These are phyloP conservation scores for Ligdia adustata DNA, from an alignment of 2,888 invertebrate genomes.

Conservation along the genomic window DNA sequence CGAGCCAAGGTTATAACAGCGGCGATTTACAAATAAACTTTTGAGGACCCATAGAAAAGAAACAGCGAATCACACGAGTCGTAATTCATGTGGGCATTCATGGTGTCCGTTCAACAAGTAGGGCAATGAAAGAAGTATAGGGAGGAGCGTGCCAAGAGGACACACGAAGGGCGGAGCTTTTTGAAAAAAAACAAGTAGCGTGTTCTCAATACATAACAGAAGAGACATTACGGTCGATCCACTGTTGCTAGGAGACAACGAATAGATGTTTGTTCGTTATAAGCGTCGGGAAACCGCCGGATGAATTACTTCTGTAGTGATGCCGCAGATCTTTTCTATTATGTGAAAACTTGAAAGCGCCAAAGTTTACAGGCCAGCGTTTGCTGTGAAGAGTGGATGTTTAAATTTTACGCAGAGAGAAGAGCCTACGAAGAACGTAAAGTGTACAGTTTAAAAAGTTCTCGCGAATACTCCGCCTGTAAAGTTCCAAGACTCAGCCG, in stretches of 20 bases:
- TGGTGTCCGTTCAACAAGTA: slow-evolving; percentile 70
- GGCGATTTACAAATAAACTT: slow-evolving; percentile 40
- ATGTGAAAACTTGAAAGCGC: slow-evolving; percentile 52
- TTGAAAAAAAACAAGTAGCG: slow-evolving; percentile 75
- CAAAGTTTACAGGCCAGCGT: slow-evolving; percentile 55
- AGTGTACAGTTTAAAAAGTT: slow-evolving; percentile 79
- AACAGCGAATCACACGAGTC: slow-evolving; percentile 63
- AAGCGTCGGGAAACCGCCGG: slow-evolving; percentile 44
- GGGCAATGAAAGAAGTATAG: slow-evolving; percentile 67
- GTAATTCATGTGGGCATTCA: slow-evolving; percentile 65
- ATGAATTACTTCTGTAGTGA: slow-evolving; percentile 34
- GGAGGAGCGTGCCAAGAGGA: slow-evolving; percentile 76
- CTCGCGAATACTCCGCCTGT: slow-evolving; percentile 63
- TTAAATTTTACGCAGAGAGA: slow-evolving; percentile 68
- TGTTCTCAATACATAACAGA: slow-evolving; percentile 66
- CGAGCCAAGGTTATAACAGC: slow-evolving; percentile 37
- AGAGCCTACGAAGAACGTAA: slow-evolving; percentile 66
- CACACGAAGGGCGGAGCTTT: slow-evolving; percentile 71
- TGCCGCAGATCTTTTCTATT: slow-evolving; percentile 32
- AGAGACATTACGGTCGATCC: slow-evolving; percentile 65
- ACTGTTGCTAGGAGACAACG: slow-evolving; percentile 68
- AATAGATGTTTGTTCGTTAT: slow-evolving; percentile 64
- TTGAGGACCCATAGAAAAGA: slow-evolving; percentile 46
- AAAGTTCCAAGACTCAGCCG: slow-evolving; percentile 72
- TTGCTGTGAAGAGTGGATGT: slow-evolving; percentile 60